Conservation (phyloP, 1,140 invertebrate genomes). For the Drosophila saltans region DNA sequence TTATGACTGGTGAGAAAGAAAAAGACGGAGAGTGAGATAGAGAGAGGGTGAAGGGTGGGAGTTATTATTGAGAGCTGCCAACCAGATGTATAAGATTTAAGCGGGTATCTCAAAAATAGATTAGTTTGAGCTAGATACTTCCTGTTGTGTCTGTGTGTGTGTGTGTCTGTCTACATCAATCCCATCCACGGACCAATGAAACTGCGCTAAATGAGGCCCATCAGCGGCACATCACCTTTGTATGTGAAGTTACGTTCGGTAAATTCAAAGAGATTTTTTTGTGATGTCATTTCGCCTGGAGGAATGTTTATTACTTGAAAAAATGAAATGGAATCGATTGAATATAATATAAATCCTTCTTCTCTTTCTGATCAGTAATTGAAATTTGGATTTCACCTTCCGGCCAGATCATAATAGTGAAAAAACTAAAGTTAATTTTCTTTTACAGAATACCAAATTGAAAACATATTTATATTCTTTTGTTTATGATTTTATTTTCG, state of each 20-base stretch:
- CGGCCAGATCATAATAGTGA: too few relatives aligned
- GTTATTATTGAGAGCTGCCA: constrained; percentile 6
- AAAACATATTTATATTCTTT: too few relatives aligned
- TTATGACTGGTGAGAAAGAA: constrained; percentile 20
- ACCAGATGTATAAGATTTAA: constrained; percentile 8
- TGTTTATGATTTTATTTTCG: too few relatives aligned
- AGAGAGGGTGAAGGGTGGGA: not conserved
- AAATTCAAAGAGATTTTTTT: constrained; percentile 7
- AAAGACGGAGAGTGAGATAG: too few relatives aligned
- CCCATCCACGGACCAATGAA: not conserved
- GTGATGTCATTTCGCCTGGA: not conserved
- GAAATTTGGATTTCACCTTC: too few relatives aligned
- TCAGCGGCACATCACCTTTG: constrained; percentile 32
- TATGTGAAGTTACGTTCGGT: constrained; percentile 29
- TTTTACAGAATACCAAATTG: too few relatives aligned
- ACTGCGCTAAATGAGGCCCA: constrained; percentile 45
- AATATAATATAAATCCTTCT: too few relatives aligned
- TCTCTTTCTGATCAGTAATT: too few relatives aligned
- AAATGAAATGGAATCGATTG: too few relatives aligned
- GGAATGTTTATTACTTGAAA: not conserved
- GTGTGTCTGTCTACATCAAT: constrained; percentile 1
- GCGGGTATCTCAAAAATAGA: constrained; percentile 2
- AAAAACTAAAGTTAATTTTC: too few relatives aligned
- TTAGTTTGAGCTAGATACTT: constrained; percentile 1
- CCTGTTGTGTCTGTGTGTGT: constrained; percentile 10